These are phyloP conservation scores for Phasianus colchicus DNA, from an alignment of 2,113 vertebrate genomes.

Conservation along the genomic window DNA sequence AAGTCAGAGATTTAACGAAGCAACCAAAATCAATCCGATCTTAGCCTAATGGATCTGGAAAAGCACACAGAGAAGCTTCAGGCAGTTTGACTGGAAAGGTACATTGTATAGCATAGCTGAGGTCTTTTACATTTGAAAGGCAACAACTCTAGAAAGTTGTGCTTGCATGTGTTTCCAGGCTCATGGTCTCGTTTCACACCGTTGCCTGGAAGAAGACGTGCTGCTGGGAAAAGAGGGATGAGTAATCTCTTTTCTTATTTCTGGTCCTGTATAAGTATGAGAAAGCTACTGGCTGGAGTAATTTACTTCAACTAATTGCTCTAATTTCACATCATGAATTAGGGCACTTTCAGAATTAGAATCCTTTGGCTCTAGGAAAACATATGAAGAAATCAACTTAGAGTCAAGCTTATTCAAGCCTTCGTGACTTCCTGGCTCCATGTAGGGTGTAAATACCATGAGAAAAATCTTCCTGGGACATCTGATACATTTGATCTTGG, in stretches of 20 bases:
- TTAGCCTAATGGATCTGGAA: conserved; percentile 21
- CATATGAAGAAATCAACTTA: background rate
- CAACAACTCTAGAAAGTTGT: background rate
- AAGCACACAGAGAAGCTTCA: background rate
- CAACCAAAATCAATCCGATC: background rate
- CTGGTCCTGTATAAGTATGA: background rate
- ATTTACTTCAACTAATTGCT: background rate
- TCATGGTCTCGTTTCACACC: background rate
- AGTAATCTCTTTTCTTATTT: conserved; percentile 1
- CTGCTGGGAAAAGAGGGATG: background rate
- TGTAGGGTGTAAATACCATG: background rate
- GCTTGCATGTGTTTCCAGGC: background rate
- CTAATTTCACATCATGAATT: background rate
- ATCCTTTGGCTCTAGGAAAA: background rate
- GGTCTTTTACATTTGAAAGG: background rate
- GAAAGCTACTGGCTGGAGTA: background rate
- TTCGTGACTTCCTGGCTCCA: background rate
- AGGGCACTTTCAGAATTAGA: background rate
- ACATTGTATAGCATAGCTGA: background rate
- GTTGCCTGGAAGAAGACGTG: background rate
- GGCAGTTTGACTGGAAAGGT: background rate
- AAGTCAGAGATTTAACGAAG: conserved; percentile 30
- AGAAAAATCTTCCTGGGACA: background rate
- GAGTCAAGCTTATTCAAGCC: background rate
- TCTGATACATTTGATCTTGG: background rate